Base-by-base conservation (phyloP, 2,888 invertebrate species). In the Megaustenia siamemsis region DNA sequence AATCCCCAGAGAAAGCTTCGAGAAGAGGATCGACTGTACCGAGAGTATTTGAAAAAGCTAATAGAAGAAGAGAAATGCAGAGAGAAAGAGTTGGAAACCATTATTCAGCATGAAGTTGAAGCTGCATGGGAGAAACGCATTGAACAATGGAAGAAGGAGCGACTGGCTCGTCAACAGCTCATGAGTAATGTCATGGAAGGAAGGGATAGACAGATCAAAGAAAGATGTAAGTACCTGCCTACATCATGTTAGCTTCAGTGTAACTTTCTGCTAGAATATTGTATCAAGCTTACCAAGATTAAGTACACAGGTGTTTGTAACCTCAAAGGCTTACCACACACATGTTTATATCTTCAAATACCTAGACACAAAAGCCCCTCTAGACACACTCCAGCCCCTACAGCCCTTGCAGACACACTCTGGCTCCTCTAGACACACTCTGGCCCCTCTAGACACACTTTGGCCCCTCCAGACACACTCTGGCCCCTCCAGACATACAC, bases 121-220 rank as follows among this genome's bases (percentile, higher is more conserved):
- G 91, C 92, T 78, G 92, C 90, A 88, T 94, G 93, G 94, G 92
- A 94, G 90, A 93, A 93, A 87, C 91, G 93, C 63, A 87, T 93
- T 8, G 90, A 90, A 15, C 92, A 92, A 78, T 94, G 93, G 93
- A 86, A 88, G 69, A 88, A 90, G 71, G 94, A 94, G 87, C 88
- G 91, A 49, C 87, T 91, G 82, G 93, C 93, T 15, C 88, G 94
- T 35, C 90, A 92, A 86, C 91, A 91, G 76, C 90, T 94, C 56
- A 86, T 94, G 77, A 89, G 91, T 68, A 92, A 94, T 73, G 93
- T 94, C 6, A 88, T 93, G 78, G 88, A 84, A 38, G 90, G 89
- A 35, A 86, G 94, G 49, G 89, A 89, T n/a, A 83, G 89, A 77
- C 93, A 94, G 86, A 86, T 94, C 32, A 88, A 89, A 60, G 92